Base-by-base conservation (phyloP, 2,888 invertebrate species). In the Tiphia femorata region DNA sequence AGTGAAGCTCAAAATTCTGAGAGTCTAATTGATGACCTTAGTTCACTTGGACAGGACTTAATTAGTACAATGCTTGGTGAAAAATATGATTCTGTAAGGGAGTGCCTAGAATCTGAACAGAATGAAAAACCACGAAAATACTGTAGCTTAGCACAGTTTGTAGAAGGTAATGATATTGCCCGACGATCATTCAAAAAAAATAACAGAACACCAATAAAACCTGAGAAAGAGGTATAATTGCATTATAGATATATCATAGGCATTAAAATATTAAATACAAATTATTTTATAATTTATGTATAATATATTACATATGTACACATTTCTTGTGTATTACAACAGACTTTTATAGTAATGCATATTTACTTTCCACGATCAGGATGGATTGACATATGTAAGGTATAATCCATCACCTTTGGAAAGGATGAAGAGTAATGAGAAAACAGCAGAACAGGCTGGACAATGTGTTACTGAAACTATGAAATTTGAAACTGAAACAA, bases 111-210 rank as follows among this genome's bases (percentile, higher is more conserved):
- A 64, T 76, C 82, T 16, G 85, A 85, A 55, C 82, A 84, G 4
- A 57, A 82, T 17, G 86, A 86, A 40, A 83, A 88, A 69, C 88
- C 89, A 49, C 87, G 88, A 40, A 90, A 89, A 64, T 92, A 90
- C 76, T 93, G 93, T 80, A 93, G 93, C 75, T 84, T 94, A 72
- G 94, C 94, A 1, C 90, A 92, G 68, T 93, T 93, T 75, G 92
- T 91, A 57, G 93, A 93, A 84, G 93, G 93, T 16, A 93, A 89
- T 80, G 94, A 94, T 79, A 94, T 94, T 58, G 70, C 62, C 2
- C 58, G 42, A 8, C 53, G 54, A 10, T 70, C 67, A 3, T 70
- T 62, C 44, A 70, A 59, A 7, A 64, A 16, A 14, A 21, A 40
- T 20, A 21, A 16, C 0, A 69, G 38, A 35, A 49, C 21, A 42